These are phyloP conservation scores for Ectemnius cavifrons DNA, from an alignment of 2,888 invertebrate species.

Conservation along the genomic window DNA sequence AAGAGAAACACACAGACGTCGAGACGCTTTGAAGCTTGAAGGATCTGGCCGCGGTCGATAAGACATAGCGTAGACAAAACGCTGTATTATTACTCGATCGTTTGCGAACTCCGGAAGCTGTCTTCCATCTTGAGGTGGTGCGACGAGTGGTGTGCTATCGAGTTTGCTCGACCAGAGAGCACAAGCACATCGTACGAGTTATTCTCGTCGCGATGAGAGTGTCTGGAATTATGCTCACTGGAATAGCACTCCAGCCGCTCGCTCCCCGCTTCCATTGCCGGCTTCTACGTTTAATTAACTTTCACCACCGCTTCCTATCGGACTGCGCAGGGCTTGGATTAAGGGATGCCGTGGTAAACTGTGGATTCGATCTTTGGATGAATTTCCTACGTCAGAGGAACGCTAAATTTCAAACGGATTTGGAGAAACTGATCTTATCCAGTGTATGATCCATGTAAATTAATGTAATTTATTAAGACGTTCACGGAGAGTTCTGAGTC, in stretches of 20 bases:
- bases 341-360: background rate
- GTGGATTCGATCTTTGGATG: background rate
- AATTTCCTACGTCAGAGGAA: background rate
- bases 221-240: slow-evolving; percentile 37
- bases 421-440: too few relatives aligned
- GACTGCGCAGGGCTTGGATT: background rate
- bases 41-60: slow-evolving; percentile 48
- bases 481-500: too few relatives aligned
- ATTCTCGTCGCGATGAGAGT: slow-evolving; percentile 20
- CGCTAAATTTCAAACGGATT: background rate
- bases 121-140: background rate
- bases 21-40: slow-evolving; percentile 38
- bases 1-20: background rate
- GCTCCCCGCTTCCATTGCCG: slow-evolving; percentile 12
- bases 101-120: background rate
- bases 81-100: slow-evolving; percentile 54
- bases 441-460: too few relatives aligned
- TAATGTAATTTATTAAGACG: too few relatives aligned
- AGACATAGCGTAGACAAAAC: slow-evolving; percentile 52
- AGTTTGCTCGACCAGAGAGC: slow-evolving; percentile 21
- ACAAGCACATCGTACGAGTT: too few relatives aligned
- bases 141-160: slow-evolving; percentile 13
- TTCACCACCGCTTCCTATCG: slow-evolving; percentile 3
- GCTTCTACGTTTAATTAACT: slow-evolving; percentile 32
- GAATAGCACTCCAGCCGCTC: slow-evolving; percentile 20